Base-by-base conservation (phyloP, 2,888 invertebrate genomes). In the Romanomermis culicivorax region DNA sequence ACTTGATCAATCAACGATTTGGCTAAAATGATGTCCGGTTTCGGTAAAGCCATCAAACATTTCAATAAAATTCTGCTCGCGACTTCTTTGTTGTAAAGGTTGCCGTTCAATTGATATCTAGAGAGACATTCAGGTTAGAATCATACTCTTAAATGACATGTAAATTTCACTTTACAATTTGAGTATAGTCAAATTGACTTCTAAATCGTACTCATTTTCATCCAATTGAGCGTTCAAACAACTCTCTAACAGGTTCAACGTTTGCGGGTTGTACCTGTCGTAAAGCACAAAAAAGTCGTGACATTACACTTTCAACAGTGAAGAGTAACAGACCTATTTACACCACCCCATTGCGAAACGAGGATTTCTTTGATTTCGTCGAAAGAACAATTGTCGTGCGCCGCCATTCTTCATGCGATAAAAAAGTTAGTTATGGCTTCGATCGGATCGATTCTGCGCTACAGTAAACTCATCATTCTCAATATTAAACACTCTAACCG, bases 21-120 rank as follows among this genome's bases (percentile, higher is more conserved):
- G 75, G 95, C 97, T 60, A 97, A 76, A 50, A 89, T 87, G 68
- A 95, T 93, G 72, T 97, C 97, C 7, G 93, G 86, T 67, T 93
- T 88, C 0, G 97, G 97, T 62, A 95, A 79, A 71, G 91, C 93
- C 11, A 95, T 93, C 45, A 97, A 74, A 1, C 93, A 88, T 70
- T 97, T 97, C 61, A 97, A 70, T 48, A 97, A 75, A 64, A 99
- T 89, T 66, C 83, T 82, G 61, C 83, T 81, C 1, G 87, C 84
- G 42, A 91, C 67, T 20, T 62, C 59, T 30, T 64, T 62, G 1
- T 53, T 57, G 30, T 25, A 56, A 2, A 80, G 79, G 57, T 78
- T 79, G 1, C 91, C 88, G 70, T 91, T 89, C 67, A 97, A 85
- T 71, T 97, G 95, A 69, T 95, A 93, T 57, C 72, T 72, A 24